Evolutionary conservation across 1,140 invertebrate genomes (phyloP).

Genomic region (Diabrotica virgifera): DNA sequence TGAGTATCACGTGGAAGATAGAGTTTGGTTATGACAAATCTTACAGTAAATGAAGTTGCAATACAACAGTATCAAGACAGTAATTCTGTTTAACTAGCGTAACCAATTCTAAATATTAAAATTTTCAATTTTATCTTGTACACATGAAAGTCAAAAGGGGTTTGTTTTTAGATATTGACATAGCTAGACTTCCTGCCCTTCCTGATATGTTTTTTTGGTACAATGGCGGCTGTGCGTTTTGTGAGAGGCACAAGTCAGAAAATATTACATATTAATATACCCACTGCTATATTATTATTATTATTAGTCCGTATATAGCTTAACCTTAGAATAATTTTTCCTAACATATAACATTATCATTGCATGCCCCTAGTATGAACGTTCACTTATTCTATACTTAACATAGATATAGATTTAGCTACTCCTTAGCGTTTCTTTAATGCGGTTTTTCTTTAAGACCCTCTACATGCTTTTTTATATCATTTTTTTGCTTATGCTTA

Average conservation of each 20-base stretch:
- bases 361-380: slow-evolving; percentile 44
- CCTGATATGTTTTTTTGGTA: neutral
- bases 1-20: slow-evolving; percentile 9
- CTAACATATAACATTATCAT: slow-evolving; percentile 44
- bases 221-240: slow-evolving; percentile 14
- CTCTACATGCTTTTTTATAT: slow-evolving; percentile 21
- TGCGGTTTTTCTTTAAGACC: slow-evolving; percentile 17
- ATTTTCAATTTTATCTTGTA: no score
- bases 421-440: slow-evolving; percentile 34
- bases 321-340: slow-evolving; percentile 46
- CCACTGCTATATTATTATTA: slow-evolving; percentile 39
- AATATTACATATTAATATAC: slow-evolving; percentile 17
- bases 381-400: slow-evolving; percentile 43
- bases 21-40: neutral
- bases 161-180: no score
- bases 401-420: slow-evolving; percentile 43
- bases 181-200: neutral
- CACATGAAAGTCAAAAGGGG: no score
- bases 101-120: no score
- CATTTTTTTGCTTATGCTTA: slow-evolving; percentile 23
- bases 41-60: no score
- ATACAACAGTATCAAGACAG: no score
- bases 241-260: slow-evolving; percentile 1
- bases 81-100: no score
- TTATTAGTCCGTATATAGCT: slow-evolving; percentile 45